Evolutionary conservation across 1,140 invertebrate species (phyloP).

Genomic region (Zaprionus inermis): DNA sequence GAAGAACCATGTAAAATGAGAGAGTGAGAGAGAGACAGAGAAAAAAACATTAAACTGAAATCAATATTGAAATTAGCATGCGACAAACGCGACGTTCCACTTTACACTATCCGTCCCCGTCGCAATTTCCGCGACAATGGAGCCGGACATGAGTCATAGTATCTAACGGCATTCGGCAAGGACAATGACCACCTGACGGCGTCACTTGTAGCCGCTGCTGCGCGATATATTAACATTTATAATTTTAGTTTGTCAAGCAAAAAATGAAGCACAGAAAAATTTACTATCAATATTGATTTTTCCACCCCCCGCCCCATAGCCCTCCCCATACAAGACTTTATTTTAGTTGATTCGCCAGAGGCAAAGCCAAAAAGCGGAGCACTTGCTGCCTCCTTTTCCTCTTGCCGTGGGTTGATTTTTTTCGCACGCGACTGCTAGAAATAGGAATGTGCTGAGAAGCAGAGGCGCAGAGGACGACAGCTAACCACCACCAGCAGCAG

Average conservation of each 20-base stretch:
- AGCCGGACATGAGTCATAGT: conserved; percentile 1
- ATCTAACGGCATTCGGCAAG: conserved; percentile 35
- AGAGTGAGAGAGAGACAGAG: background rate
- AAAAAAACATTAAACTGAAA: conserved; percentile 42
- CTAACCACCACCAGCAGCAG: conserved; percentile 39
- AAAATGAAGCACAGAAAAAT: conserved; percentile 25
- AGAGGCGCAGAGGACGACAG: conserved; percentile 33
- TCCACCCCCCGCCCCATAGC: conserved; percentile 15
- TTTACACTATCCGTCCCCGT: conserved; percentile 30
- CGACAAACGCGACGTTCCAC: conserved; percentile 36
- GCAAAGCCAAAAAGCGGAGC: conserved; percentile 32
- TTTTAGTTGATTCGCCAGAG: conserved; percentile 61
- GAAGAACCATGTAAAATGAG: conserved; percentile 21
- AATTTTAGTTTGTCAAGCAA: conserved; percentile 23
- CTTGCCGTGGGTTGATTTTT: conserved; percentile 41
- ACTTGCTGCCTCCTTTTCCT: conserved; percentile 18
- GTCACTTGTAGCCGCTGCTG: conserved; percentile 33
- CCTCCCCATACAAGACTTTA: conserved; percentile 34
- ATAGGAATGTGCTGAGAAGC: conserved; percentile 40
- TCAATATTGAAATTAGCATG: conserved; percentile 66
- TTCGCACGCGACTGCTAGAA: conserved; percentile 49
- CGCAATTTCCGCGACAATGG: background rate
- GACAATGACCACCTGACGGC: conserved; percentile 74
- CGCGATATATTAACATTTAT: conserved; percentile 5
- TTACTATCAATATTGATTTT: conserved; percentile 77